Base-by-base conservation (phyloP, 2,888 invertebrate genomes). In the Chalcis sispes region DNA sequence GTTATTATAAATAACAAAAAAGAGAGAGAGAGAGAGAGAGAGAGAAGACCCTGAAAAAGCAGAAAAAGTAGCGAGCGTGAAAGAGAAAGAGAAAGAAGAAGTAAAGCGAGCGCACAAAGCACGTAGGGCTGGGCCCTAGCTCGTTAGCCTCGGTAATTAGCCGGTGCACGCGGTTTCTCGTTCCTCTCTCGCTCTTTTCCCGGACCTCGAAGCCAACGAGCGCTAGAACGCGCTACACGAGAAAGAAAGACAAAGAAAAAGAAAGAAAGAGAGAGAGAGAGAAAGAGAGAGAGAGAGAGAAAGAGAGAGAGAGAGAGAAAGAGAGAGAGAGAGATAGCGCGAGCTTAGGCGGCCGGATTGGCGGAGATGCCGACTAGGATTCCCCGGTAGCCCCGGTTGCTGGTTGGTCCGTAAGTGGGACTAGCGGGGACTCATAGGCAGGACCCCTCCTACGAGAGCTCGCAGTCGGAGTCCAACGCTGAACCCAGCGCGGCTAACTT, bases 391-490 rank as follows among this genome's bases (percentile, higher is more conserved):
- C 84, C 84, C 2, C 81, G 82, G 83, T 85, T 52, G 85, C 88
- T 87, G 88, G 88, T 88, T 87, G 88, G 87, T 85, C 84, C 87
- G 88, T 88, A 88, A 88, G 88, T 88, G 88, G 88, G 87, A 87
- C 88, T 88, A 87, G 86, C 87, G 86, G 88, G 88, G 88, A 87
- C 87, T 88, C 88, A 88, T 88, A 88, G 88, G 85, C 86, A 85
- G 86, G 85, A 83, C 82, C 85, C 86, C 84, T 86, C 83, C 86
- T 86, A 86, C 87, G 86, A 84, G 87, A 85, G 82, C 82, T 84
- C 87, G 84, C 88, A 88, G 88, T 88, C 86, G 83, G 84, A 85
- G 85, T 85, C 85, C 61, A 84, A 83, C 85, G 82, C 83, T 82
- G 83, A 84, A 84, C 83, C 84, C 82, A 83, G 82, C 84, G 84